phyloP scores from a whole-genome alignment of 2,888 invertebrate species.

The Cyaniris semiargus region DNA sequence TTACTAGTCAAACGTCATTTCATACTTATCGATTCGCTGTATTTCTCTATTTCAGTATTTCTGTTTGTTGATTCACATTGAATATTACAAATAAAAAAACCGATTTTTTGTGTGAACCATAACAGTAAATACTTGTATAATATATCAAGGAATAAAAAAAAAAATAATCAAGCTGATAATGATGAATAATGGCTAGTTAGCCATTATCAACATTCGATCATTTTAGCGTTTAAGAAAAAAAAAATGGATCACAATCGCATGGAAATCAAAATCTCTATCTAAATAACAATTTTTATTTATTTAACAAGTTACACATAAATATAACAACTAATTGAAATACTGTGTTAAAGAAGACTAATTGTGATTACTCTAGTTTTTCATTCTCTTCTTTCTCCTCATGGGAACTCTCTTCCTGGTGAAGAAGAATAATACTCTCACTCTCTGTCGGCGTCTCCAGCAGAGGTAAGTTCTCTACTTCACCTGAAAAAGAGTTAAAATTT shows the following conservation, averaged over 20 bases:
- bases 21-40: not conserved
- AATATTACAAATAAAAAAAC: not conserved
- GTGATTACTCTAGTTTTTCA: conserved; percentile 8
- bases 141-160: too few species aligned
- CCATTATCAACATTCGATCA: too few species aligned
- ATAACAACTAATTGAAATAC: conserved; percentile 2
- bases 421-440: conserved; percentile 67
- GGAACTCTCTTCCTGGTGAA: conserved; percentile 52
- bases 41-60: not conserved
- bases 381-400: conserved; percentile 52
- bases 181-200: too few species aligned
- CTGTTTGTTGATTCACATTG: not conserved
- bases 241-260: too few species aligned
- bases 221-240: too few species aligned
- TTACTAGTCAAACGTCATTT: conserved; percentile 18
- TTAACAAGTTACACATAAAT: conserved; percentile 11
- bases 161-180: too few species aligned
- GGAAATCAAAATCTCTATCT: not conserved
- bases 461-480: conserved; percentile 71
- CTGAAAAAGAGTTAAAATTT: conserved; percentile 49
- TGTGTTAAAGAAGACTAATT: not conserved
- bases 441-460: conserved; percentile 63
- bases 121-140: too few species aligned
- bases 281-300: conserved; percentile 1
- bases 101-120: too few species aligned